phyloP scores from a whole-genome alignment of 2,113 vertebrate genomes.

The Oncorhynchus gorbuscha region DNA sequence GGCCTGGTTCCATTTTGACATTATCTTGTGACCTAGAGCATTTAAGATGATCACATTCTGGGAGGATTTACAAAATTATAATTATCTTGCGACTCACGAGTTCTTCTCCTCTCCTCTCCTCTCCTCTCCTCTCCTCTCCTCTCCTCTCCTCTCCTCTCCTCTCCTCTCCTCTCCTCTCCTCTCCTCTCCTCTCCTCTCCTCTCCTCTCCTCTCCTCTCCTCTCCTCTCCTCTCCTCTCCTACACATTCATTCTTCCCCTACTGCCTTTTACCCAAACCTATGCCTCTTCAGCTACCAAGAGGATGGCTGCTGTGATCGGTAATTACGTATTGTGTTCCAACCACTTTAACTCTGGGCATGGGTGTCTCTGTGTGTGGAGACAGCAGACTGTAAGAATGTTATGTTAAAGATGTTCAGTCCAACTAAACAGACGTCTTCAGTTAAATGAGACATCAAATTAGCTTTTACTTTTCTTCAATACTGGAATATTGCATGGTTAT shows the following conservation, averaged over 20 bases:
- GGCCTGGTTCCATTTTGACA: slow-evolving; percentile 1
- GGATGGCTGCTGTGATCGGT: slow-evolving; percentile 16
- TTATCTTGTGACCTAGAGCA: slow-evolving; percentile 44
- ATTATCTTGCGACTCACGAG: slow-evolving; percentile 37
- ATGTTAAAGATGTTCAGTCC: too few relatives aligned
- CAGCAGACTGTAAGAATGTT: too few relatives aligned
- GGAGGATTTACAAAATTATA: slow-evolving; percentile 39
- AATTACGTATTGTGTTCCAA: slow-evolving; percentile 10
- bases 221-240: neutral
- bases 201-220: too few relatives aligned
- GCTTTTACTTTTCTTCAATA: too few relatives aligned
- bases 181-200: too few relatives aligned
- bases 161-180: slow-evolving; percentile 8
- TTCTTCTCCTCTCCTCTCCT: slow-evolving; percentile 27
- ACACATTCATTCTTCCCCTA: neutral
- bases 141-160: neutral
- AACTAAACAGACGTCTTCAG: too few relatives aligned
- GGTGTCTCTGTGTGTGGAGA: too few relatives aligned
- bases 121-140: neutral
- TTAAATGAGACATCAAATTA: too few relatives aligned
- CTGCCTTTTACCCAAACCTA: too few relatives aligned
- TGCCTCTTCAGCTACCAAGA: slow-evolving; percentile 1
- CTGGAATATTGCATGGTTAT: too few relatives aligned
- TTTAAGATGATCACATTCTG: slow-evolving; percentile 48
- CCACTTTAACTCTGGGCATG: too few relatives aligned